Evolutionary conservation across 2,113 vertebrate genomes (phyloP).

Genomic region (Manacus vitellinus): DNA sequence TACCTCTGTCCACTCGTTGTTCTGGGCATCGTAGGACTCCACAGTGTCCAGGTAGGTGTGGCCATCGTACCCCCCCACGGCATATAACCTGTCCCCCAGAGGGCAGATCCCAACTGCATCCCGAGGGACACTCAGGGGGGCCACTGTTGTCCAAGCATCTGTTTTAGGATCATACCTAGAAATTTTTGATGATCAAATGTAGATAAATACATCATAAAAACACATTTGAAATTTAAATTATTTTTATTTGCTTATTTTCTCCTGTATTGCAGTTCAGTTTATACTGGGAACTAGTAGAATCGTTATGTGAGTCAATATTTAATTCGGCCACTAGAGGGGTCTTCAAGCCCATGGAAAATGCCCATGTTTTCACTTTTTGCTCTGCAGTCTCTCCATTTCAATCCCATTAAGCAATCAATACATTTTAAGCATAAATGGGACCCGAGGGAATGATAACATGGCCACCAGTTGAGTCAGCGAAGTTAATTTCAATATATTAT

Average conservation of each 20-base stretch:
- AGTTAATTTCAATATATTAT: neutral
- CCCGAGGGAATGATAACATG: neutral
- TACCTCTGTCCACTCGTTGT: slow-evolving; percentile 98
- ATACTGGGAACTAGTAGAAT: fast-evolving
- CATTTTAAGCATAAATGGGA: neutral
- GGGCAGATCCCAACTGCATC: slow-evolving; percentile 92
- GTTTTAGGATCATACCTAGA: slow-evolving; percentile 93
- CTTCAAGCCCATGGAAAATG: neutral
- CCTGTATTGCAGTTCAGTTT: fast-evolving
- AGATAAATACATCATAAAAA: neutral
- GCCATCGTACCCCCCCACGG: slow-evolving; percentile 94
- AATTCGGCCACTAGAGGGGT: slow-evolving; percentile 46
- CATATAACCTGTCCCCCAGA: slow-evolving; percentile 90
- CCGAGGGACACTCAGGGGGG: slow-evolving; percentile 88
- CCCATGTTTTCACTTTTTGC: neutral
- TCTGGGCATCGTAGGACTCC: slow-evolving; percentile 94
- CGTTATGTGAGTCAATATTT: neutral
- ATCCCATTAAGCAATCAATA: neutral
- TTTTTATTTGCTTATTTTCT: fast-evolving
- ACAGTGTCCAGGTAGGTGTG: slow-evolving; percentile 90
- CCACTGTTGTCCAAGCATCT: slow-evolving; percentile 92
- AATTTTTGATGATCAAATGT: neutral
- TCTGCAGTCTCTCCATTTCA: neutral
- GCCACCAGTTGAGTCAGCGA: neutral
- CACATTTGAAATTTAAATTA: neutral